Evolutionary conservation across 2,797 vertebrate genomes (phyloP).

Genomic region (Mustela erminea): DNA sequence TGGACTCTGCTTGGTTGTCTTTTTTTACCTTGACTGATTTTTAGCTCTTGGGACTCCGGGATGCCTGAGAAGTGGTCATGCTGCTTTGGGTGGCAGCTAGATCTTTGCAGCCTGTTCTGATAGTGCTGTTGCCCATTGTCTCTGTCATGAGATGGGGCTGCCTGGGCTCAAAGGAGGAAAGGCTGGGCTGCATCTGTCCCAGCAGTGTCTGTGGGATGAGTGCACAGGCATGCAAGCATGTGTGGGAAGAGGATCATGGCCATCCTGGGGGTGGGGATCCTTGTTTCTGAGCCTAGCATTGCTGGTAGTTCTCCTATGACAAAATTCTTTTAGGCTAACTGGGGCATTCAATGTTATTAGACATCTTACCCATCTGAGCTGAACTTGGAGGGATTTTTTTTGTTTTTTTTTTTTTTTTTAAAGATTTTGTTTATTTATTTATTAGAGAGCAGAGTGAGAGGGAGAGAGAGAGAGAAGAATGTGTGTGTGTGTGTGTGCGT

Average conservation of each 20-base stretch:
- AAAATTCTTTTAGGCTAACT: neutral
- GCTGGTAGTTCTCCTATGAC: neutral
- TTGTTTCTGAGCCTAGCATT: neutral
- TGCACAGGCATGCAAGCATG: neutral
- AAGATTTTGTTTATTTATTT: no score
- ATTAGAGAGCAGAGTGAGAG: no score
- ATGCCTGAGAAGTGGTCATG: neutral
- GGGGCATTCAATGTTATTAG: neutral
- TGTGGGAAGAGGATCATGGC: neutral
- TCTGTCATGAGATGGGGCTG: neutral
- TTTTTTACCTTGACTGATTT: neutral
- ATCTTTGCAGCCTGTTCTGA: neutral
- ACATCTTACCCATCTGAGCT: neutral
- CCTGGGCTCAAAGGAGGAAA: neutral
- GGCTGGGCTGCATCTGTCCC: neutral
- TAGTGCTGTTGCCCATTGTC: neutral
- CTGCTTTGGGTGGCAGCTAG: neutral
- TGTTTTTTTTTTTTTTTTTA: neutral
- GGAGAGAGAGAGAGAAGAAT: no score
- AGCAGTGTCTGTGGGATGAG: neutral
- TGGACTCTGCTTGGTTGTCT: neutral
- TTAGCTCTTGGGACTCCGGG: neutral
- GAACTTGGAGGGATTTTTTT: neutral
- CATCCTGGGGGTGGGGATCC: neutral
- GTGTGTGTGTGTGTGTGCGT: no score